Base-by-base conservation (phyloP, 2,888 invertebrate species). In the Drosophila barbarae region DNA sequence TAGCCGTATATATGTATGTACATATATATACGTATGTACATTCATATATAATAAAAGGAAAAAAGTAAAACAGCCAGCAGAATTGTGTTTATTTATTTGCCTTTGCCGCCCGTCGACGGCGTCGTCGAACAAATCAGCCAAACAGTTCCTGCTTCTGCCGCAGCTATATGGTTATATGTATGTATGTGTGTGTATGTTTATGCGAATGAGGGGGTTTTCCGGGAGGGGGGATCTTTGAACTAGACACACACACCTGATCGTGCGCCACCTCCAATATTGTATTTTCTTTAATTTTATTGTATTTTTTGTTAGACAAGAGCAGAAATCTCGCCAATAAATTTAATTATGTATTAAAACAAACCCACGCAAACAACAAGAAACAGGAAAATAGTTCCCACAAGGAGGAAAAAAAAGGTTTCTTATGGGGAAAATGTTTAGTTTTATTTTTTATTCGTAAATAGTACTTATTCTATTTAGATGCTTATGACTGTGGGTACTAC, bases 71-170 rank as follows among this genome's bases (percentile, higher is more conserved):
- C 47, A 70, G 52, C 66, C 54, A 69, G 69, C 72, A 84, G 72
- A 83, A 82, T 77, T 82, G 70, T 86, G 74, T 74, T 78, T 76
- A 76, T 81, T 81, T 84, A 73, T 75, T 59, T 74, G 72, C 61
- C 66, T 76, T 71, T 70, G 50, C 39, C 69, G 57, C 36, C 67
- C 52, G 36, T 49, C 61, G 44, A 46, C 59, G 36, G 39, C 60
- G 55, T 39, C 59, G 68, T 50, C 69, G 68, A 81, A 68, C 69
- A 64, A 76, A 76, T 69, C 72, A 56, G 72, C 70, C 71, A 81
- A 68, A 80, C 75, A 86, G 86, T 86, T 86, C 86, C 86, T 86
- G 86, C 85, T 86, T 74, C 75, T 69, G 68, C 69, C 69, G 44
- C 49, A 53, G 68, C 49, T 53, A 49, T 32, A 38, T 28, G 35